These are phyloP conservation scores for Ganaspis sp. DNA, from an alignment of 1,140 invertebrate genomes.

Conservation along the genomic window DNA sequence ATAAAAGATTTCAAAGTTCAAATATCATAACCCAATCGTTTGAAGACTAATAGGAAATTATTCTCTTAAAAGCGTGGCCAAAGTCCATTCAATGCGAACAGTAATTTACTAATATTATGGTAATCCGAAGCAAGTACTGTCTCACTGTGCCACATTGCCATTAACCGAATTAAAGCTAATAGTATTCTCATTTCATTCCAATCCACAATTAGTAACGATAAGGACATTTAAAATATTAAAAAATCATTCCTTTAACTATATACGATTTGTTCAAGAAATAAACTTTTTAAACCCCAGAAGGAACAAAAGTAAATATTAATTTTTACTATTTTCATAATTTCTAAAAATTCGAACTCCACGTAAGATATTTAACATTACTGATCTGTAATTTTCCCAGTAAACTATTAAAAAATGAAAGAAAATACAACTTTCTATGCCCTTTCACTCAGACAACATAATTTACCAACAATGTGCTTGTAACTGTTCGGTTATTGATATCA, in stretches of 20 bases:
- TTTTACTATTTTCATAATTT: too few species aligned
- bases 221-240: background rate
- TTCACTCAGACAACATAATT: background rate
- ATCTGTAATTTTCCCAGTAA: background rate
- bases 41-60: slow-evolving; percentile 15
- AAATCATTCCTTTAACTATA: background rate
- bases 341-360: too few species aligned
- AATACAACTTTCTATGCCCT: slow-evolving; percentile 1
- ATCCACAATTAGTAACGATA: background rate
- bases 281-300: background rate
- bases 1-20: slow-evolving; percentile 12
- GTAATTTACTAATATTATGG: slow-evolving; percentile 24
- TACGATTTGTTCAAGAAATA: background rate
- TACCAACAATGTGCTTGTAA: background rate
- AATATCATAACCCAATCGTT: slow-evolving; percentile 16
- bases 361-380: background rate
- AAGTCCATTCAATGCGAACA: slow-evolving; percentile 1
- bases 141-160: background rate
- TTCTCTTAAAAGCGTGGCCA: slow-evolving; percentile 9
- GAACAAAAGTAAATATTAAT: background rate
- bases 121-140: slow-evolving; percentile 9
- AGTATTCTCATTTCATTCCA: background rate
- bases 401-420: background rate
- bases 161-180: background rate
- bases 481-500: too few species aligned